Evolutionary conservation across 2,797 vertebrate species (phyloP).

Genomic region (Pangasius larnaudii): DNA sequence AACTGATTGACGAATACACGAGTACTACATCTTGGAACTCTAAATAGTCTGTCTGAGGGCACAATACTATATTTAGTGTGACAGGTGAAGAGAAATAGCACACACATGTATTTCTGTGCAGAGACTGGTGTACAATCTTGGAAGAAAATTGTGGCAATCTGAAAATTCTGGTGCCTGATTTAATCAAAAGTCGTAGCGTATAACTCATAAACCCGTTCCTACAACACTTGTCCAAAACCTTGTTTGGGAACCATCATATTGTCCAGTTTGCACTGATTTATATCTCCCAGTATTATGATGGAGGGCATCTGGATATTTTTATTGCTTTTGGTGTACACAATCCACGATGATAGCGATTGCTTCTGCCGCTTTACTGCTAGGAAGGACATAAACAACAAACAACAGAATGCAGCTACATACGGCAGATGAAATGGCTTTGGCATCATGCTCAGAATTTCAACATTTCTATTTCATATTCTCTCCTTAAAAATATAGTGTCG

Average conservation of each 20-base stretch:
- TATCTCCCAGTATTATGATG: background rate
- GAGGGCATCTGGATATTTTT: conserved; percentile 17
- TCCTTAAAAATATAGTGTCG: background rate
- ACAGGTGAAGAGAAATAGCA: background rate
- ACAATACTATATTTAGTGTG: background rate
- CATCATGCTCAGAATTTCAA: background rate
- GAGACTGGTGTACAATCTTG: background rate
- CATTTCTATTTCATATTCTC: background rate
- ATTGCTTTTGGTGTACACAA: conserved; percentile 1
- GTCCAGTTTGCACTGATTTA: conserved; percentile 3
- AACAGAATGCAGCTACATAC: conserved; percentile 7
- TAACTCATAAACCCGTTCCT: background rate
- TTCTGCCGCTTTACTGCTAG: conserved; percentile 4
- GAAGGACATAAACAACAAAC: conserved; percentile 3
- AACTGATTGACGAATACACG: background rate
- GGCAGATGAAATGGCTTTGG: background rate
- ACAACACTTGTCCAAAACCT: background rate
- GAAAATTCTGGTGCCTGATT: background rate
- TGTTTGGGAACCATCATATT: background rate
- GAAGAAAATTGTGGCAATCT: background rate
- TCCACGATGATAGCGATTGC: background rate
- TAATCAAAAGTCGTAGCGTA: background rate
- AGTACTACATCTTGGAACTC: background rate
- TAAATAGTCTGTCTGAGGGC: background rate
- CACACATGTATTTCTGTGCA: background rate